phyloP scores from a whole-genome alignment of 1,140 invertebrate species.

The Drosophila triauraria region DNA sequence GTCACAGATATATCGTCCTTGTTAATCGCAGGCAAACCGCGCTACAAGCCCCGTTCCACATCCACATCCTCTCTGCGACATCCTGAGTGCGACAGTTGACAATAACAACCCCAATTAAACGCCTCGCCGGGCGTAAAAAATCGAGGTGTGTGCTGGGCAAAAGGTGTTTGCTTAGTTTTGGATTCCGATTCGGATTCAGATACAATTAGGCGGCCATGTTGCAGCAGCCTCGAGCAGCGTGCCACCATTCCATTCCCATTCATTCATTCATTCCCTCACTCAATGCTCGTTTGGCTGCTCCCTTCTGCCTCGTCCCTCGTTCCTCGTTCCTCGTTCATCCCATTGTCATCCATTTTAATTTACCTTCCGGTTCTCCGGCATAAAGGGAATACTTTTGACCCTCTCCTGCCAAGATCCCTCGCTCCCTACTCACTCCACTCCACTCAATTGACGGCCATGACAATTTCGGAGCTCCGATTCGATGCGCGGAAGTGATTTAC shows the following conservation, averaged over 20 bases:
- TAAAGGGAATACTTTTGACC: conserved; percentile 39
- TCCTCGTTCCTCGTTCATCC: conserved; percentile 51
- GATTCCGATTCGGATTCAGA: conserved; percentile 15
- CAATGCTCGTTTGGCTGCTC: conserved; percentile 71
- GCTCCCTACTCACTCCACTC: conserved; percentile 4
- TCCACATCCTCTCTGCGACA: background rate
- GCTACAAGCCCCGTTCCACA: conserved; percentile 27
- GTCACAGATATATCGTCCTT: conserved; percentile 42
- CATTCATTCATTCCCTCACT: conserved; percentile 57
- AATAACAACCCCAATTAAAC: conserved; percentile 81
- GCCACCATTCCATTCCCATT: conserved; percentile 27
- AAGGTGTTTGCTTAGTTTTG: conserved; percentile 71
- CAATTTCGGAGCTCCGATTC: conserved; percentile 73
- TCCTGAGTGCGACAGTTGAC: conserved; percentile 25
- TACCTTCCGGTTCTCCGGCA: conserved; percentile 71
- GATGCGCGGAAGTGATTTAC: conserved; percentile 79
- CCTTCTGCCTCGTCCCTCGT: conserved; percentile 24
- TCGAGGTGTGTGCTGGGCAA: conserved; percentile 54
- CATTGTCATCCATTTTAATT: conserved; percentile 84
- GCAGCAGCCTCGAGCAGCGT: conserved; percentile 49
- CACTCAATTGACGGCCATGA: conserved; percentile 76
- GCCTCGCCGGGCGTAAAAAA: conserved; percentile 66
- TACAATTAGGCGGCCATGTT: conserved; percentile 50
- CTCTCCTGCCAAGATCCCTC: conserved; percentile 9
- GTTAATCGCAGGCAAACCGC: conserved; percentile 38